Percentiles rank a stretch among this genome's conserved stretches.
phyloP scores from a whole-genome alignment of 2,113 vertebrate genomes.

The Bostrychus sinensis region DNA sequence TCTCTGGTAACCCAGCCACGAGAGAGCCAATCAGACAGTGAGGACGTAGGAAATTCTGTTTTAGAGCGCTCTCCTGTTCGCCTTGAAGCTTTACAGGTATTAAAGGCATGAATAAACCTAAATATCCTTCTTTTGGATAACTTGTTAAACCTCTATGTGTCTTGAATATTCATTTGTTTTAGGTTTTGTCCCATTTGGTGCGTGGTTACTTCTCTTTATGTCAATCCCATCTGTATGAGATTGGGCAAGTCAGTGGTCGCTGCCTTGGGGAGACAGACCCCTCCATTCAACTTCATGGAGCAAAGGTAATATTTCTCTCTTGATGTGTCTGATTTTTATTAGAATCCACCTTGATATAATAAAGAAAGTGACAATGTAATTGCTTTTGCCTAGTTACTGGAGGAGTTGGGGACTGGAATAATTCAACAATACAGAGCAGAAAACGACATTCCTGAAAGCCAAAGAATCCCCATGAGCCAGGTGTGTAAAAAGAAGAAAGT shows the following conservation, averaged over 20 bases:
- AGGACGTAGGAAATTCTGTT: constrained; percentile 54
- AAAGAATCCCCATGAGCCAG: constrained; percentile 81
- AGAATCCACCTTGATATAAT: too few species aligned
- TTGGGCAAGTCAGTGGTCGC: constrained; percentile 87
- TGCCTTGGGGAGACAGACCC: constrained; percentile 90
- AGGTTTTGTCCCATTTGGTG: constrained; percentile 93
- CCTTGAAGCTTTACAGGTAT: constrained; percentile 94
- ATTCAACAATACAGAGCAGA: constrained; percentile 90
- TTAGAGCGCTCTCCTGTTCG: constrained; percentile 90
- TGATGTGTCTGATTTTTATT: background rate
- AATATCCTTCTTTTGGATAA: background rate
- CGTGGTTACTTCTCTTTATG: constrained; percentile 89
- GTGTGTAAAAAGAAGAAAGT: too few species aligned
- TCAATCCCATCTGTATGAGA: constrained; percentile 84
- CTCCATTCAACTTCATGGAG: constrained; percentile 91
- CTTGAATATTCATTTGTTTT: background rate
- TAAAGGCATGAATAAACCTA: background rate
- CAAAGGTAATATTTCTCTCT: constrained; percentile 83
- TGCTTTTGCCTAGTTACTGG: constrained; percentile 83
- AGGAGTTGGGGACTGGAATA: constrained; percentile 91
- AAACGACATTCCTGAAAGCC: constrained; percentile 60
- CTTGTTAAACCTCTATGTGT: background rate
- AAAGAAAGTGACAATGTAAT: background rate
- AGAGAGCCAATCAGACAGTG: constrained; percentile 86
- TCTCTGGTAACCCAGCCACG: constrained; percentile 82